Evolutionary conservation across 2,888 invertebrate genomes (phyloP).

Genomic region (Diplazon laetatorius): DNA sequence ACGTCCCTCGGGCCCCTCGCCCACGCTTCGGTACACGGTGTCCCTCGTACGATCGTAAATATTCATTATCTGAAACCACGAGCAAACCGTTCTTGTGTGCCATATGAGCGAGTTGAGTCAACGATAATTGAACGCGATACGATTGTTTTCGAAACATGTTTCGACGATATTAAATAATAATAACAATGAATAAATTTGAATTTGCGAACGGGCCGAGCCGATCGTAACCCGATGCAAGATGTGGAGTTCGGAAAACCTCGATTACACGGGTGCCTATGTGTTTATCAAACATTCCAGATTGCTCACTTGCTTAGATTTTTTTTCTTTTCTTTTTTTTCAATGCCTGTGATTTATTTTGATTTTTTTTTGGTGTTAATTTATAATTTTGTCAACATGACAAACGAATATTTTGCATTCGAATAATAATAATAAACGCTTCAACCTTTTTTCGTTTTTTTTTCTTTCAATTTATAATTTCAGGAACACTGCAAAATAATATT

Average conservation of each 20-base stretch:
- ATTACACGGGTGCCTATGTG: constrained; percentile 39
- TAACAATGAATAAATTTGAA: constrained; percentile 18
- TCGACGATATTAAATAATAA: constrained; percentile 29
- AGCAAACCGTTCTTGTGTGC: too few species aligned
- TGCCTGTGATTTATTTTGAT: too few species aligned
- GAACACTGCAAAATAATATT: too few species aligned
- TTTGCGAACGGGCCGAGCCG: too few species aligned
- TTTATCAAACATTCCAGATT: constrained; percentile 40
- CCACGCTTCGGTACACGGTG: constrained; percentile 34
- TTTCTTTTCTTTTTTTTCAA: background rate
- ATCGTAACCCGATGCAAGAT: too few species aligned
- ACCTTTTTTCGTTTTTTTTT: too few species aligned
- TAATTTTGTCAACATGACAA: constrained; percentile 6
- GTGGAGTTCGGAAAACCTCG: constrained; percentile 18
- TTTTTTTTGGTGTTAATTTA: too few species aligned
- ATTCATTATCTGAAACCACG: constrained; percentile 45
- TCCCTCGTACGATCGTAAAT: constrained; percentile 45
- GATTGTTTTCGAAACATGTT: constrained; percentile 15
- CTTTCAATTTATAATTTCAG: too few species aligned
- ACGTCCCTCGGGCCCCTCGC: constrained; percentile 26
- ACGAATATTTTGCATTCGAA: background rate
- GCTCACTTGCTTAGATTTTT: too few species aligned
- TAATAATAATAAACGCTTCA: too few species aligned
- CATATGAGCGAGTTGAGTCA: too few species aligned
- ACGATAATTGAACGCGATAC: constrained; percentile 37